These are phyloP conservation scores for Halocynthia aurantium DNA, from an alignment of 23 tunicate genomes.

Conservation along the genomic window DNA sequence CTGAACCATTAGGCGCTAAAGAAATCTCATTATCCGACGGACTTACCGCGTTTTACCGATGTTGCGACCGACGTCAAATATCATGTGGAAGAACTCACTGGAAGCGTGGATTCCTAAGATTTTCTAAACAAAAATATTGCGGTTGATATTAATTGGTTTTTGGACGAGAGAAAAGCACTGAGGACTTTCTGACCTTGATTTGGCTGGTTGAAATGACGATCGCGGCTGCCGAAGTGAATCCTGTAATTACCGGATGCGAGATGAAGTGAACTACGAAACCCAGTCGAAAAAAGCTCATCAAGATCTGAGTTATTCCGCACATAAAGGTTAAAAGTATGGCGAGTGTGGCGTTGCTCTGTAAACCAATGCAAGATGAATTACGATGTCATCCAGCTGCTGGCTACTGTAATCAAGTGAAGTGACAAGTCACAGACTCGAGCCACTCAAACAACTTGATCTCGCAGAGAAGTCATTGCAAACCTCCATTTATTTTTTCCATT, in stretches of 20 bases:
- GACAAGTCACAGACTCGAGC: background rate
- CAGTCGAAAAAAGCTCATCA: constrained; percentile 60
- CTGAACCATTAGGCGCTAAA: too few relatives aligned
- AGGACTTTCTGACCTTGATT: constrained; percentile 37
- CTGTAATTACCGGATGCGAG: constrained; percentile 85
- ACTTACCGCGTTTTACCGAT: constrained; percentile 59
- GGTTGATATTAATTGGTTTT: background rate
- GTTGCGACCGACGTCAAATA: constrained; percentile 22
- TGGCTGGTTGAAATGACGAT: constrained; percentile 67
- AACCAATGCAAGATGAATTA: background rate
- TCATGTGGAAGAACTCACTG: constrained; percentile 50
- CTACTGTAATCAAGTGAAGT: background rate
- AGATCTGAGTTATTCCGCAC: constrained; percentile 55
- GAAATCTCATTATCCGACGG: background rate
- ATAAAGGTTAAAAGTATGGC: constrained; percentile 62
- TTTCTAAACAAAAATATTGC: constrained; percentile 30
- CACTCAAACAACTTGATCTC: too few relatives aligned
- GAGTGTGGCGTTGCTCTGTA: constrained; percentile 62
- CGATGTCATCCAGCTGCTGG: too few relatives aligned
- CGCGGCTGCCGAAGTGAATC: constrained; percentile 75
- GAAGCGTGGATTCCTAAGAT: constrained; percentile 60
- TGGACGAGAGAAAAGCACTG: background rate
- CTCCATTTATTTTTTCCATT: too few relatives aligned
- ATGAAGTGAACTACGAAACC: constrained; percentile 80
- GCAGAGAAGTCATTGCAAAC: too few relatives aligned